Evolutionary conservation across 2,797 vertebrate genomes (phyloP).

Genomic region (Lacerta agilis): DNA sequence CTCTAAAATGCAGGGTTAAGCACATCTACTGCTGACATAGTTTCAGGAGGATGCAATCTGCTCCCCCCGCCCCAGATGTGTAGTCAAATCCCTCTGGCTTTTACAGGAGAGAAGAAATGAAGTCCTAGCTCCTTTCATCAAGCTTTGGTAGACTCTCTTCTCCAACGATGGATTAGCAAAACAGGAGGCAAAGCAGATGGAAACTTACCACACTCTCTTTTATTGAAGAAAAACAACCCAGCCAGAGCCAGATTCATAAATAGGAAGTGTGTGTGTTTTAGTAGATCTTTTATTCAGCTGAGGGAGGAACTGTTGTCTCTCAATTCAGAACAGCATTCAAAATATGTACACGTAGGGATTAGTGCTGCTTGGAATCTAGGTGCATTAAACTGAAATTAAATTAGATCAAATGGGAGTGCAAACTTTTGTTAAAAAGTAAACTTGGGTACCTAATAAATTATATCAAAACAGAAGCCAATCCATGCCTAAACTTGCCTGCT

Average conservation of each 20-base stretch:
- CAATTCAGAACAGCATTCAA: not conserved
- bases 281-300: not conserved
- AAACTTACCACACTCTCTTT: not conserved
- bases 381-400: conserved; percentile 18
- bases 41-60: conserved; percentile 24
- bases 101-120: conserved; percentile 6
- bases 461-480: not conserved
- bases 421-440: not conserved
- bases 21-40: conserved; percentile 23
- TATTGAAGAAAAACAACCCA: not conserved
- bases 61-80: not conserved
- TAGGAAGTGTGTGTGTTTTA: not conserved
- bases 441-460: not conserved
- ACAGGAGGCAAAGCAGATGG: not conserved
- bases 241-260: not conserved
- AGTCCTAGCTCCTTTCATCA: not conserved
- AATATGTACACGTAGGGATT: not conserved
- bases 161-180: not conserved
- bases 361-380: not conserved
- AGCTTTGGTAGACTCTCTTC: not conserved
- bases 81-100: conserved; percentile 11
- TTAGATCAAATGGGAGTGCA: conserved; percentile 5
- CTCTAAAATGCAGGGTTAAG: conserved; percentile 34
- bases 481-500: no score
- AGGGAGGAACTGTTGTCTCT: not conserved